Base-by-base conservation (phyloP, 2,113 vertebrate genomes). In the Cryptomyrus ogoouensis region DNA sequence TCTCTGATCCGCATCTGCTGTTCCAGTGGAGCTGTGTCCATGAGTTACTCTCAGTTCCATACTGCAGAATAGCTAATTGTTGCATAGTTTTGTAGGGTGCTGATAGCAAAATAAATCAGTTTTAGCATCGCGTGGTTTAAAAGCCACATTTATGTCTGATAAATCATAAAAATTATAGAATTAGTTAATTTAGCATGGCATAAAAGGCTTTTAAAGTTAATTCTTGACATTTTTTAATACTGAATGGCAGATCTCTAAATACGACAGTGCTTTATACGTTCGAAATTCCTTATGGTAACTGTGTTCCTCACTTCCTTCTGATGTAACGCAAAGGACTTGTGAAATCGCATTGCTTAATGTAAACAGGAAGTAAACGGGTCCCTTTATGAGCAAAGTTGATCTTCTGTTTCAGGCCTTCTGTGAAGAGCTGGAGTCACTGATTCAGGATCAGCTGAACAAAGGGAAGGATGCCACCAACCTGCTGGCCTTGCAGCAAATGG, bases 401-500 rank as follows among this genome's bases (percentile, higher is more conserved):
- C 44, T 70, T 89, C 3, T 80, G 62, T 83, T 88, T 90, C 83
- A 99, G 98, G 98, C 98, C 0, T 99, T 99, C 94, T 99, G 98
- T 93, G 98, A 99, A 70, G 98, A 99, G 91, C 84, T 99, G 95
- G 98, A 99, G 90, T 97, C 98, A 0, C 98, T 99, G 98, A 99
- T 99, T 91, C 97, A 99, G 93, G 98, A 99, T 5, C 98, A 99
- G 88, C 96, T 99, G 90, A 98, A 98, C 94, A 99, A 99, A 93
- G 98, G 98, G 90, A 99, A 99, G 94, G 98, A 97, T 3, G 98
- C 98, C 17, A 98, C 98, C 0, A 98, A 98, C 91, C 95, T 99
- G 49, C 88, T 99, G 95, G 98, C 98, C 0, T 91, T 99, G 58
- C 98, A 99, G 94, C 98, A 99, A 96, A 99, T 99, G 53, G 98